phyloP scores from a whole-genome alignment of 2,888 invertebrate species.

The Aporophyla nigra region DNA sequence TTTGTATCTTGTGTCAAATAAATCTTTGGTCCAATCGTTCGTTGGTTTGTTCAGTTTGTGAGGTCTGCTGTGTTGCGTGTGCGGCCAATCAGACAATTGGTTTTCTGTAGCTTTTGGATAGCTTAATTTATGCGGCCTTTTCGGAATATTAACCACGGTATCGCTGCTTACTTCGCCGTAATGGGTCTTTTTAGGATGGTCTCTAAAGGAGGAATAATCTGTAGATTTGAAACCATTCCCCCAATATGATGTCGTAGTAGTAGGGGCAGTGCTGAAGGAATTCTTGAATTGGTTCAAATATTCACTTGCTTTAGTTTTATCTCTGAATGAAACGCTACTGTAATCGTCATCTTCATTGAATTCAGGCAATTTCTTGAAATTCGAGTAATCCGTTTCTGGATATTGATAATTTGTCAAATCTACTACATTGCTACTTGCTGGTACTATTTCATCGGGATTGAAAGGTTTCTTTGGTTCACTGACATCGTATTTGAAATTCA shows the following conservation, averaged over 20 bases:
- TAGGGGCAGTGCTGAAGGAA: slow-evolving; percentile 76
- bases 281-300: slow-evolving; percentile 80
- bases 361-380: slow-evolving; percentile 81
- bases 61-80: slow-evolving; percentile 73
- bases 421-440: slow-evolving; percentile 82
- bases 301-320: slow-evolving; percentile 78
- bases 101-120: slow-evolving; percentile 75
- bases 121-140: slow-evolving; percentile 76
- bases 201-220: slow-evolving; percentile 78
- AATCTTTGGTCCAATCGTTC: slow-evolving; percentile 82
- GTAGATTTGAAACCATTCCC: slow-evolving; percentile 80
- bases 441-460: slow-evolving; percentile 79
- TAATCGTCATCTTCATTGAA: slow-evolving; percentile 76
- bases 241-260: slow-evolving; percentile 80
- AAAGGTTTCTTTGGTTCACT: slow-evolving; percentile 78
- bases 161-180: slow-evolving; percentile 75
- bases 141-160: slow-evolving; percentile 85
- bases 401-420: slow-evolving; percentile 79
- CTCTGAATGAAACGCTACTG: slow-evolving; percentile 72
- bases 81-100: slow-evolving; percentile 77
- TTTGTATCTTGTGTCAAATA: slow-evolving; percentile 80
- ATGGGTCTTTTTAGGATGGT: slow-evolving; percentile 75
- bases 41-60: slow-evolving; percentile 75
- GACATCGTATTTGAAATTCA: slow-evolving; percentile 80
- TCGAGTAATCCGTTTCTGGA: slow-evolving; percentile 77